phyloP scores from a whole-genome alignment of 2,888 invertebrate species.

The Diplazon laetatorius region DNA sequence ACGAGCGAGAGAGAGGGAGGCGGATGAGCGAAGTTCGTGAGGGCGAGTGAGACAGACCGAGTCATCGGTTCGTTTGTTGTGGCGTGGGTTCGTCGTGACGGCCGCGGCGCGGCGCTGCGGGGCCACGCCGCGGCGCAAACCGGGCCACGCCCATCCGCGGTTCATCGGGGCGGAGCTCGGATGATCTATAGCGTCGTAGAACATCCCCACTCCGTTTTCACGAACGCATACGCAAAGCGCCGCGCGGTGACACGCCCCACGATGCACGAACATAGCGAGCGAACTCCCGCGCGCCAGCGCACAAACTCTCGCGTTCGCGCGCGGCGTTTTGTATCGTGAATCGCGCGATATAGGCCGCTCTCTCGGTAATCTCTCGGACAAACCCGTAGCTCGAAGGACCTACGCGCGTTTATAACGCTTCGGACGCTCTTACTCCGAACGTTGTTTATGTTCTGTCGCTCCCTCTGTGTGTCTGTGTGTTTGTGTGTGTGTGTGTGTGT shows the following conservation, averaged over 20 bases:
- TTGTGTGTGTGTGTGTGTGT: too few species aligned
- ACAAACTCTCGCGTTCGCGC: slow-evolving; percentile 39
- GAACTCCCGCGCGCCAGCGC: slow-evolving; percentile 74
- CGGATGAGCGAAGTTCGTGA: slow-evolving; percentile 8
- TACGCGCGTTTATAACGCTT: slow-evolving; percentile 21
- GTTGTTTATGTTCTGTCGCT: slow-evolving; percentile 80
- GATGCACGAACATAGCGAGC: slow-evolving; percentile 70
- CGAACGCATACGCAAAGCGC: slow-evolving; percentile 68
- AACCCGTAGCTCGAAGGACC: slow-evolving; percentile 12
- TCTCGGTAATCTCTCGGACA: slow-evolving; percentile 43
- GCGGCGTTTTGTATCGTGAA: slow-evolving; percentile 4
- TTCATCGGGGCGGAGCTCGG: slow-evolving; percentile 76
- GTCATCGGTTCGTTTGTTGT: slow-evolving; percentile 64
- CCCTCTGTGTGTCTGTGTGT: too few species aligned
- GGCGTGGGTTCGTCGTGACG: slow-evolving; percentile 35
- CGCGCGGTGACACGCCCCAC: slow-evolving; percentile 81
- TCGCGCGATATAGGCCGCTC: slow-evolving; percentile 38
- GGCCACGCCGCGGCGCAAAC: slow-evolving; percentile 66
- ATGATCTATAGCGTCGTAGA: slow-evolving; percentile 83
- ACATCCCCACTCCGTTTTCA: slow-evolving; percentile 77
- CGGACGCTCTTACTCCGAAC: slow-evolving; percentile 55
- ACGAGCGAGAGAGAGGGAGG: slow-evolving; percentile 37
- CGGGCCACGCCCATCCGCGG: slow-evolving; percentile 69
- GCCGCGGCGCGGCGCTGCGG: slow-evolving; percentile 74
- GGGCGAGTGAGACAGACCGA: slow-evolving; percentile 17